phyloP scores from a whole-genome alignment of 2,888 invertebrate genomes.

The Platycnemis pennipes region DNA sequence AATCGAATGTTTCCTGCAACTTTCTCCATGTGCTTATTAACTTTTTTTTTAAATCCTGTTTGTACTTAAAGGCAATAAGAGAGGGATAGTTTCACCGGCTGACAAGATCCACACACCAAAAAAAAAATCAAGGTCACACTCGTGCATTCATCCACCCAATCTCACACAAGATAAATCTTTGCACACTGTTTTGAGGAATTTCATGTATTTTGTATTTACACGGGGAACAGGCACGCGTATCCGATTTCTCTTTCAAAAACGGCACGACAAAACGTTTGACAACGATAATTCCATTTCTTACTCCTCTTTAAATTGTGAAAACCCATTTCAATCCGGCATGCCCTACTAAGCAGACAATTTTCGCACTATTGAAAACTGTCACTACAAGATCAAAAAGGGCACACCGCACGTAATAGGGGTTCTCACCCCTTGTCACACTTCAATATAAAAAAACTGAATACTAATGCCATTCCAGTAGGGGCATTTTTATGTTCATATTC shows the following conservation, averaged over 20 bases:
- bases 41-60: conserved; percentile 52
- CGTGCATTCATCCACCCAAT: conserved; percentile 49
- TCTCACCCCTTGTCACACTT: conserved; percentile 40
- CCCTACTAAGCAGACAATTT: conserved; percentile 42
- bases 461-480: conserved; percentile 34
- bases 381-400: conserved; percentile 51
- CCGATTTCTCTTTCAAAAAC: conserved; percentile 52
- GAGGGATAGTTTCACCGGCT: conserved; percentile 52
- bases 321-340: neutral
- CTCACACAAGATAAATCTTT: conserved; percentile 45
- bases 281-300: conserved; percentile 37
- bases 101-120: conserved; percentile 64
- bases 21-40: conserved; percentile 51
- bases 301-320: neutral
- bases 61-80: conserved; percentile 67
- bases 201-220: conserved; percentile 47
- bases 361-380: conserved; percentile 50
- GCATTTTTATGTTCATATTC: conserved; percentile 7
- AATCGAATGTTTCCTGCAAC: conserved; percentile 33
- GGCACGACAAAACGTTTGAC: conserved; percentile 55
- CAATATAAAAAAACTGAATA: conserved; percentile 50
- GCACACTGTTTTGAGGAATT: conserved; percentile 43
- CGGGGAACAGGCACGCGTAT: conserved; percentile 63
- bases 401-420: conserved; percentile 53
- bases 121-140: conserved; percentile 45